A percentile compares a stretch with the other conserved stretches of the same genome.
phyloP scores from a whole-genome alignment of 2,888 invertebrate species.

The Sinhomidia bicolor region DNA sequence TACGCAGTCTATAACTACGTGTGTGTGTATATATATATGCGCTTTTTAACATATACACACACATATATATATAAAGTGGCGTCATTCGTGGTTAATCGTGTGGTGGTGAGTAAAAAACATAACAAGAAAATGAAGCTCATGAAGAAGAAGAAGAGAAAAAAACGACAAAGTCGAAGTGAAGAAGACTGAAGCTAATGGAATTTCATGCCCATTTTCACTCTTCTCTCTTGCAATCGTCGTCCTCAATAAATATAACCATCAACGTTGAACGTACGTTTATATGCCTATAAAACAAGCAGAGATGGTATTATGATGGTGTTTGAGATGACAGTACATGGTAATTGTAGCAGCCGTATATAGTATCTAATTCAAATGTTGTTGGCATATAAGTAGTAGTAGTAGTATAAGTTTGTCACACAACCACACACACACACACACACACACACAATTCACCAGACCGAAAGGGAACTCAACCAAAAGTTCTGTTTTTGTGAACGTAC shows the following conservation, averaged over 20 bases:
- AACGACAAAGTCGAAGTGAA: background rate
- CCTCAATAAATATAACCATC: background rate
- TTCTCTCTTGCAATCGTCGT: background rate
- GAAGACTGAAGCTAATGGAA: conserved; percentile 40
- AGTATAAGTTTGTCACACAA: background rate
- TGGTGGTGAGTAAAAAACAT: conserved; percentile 20
- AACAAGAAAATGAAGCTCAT: conserved; percentile 55
- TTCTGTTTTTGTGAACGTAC: no score
- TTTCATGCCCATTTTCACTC: conserved; percentile 56
- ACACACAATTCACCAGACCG: no score
- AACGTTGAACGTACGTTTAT: background rate
- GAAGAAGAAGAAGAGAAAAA: no score
- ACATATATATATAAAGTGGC: background rate
- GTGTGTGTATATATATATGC: no score
- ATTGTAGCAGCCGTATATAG: no score
- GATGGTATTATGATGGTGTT: no score
- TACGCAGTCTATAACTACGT: no score
- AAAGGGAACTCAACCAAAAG: no score
- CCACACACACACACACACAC: no score
- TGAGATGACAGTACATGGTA: background rate
- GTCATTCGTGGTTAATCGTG: background rate
- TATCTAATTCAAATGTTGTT: no score
- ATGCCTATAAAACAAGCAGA: background rate
- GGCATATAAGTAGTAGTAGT: no score
- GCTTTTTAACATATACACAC: background rate